Conservation (phyloP, 2,797 vertebrate species). For the Spizella passerina region DNA sequence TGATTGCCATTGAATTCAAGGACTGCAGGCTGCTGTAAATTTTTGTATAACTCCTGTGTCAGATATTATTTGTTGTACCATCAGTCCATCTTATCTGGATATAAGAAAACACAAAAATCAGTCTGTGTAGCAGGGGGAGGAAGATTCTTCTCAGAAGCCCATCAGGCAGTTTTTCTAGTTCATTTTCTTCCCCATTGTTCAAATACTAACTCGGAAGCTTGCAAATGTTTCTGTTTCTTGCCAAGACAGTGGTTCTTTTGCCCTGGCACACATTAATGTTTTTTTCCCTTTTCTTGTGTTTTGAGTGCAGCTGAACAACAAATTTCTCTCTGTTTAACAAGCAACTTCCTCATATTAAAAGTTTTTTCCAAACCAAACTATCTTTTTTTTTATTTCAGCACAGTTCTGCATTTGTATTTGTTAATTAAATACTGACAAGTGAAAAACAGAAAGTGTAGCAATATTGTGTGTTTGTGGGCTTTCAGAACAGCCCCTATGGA, state of each 20-base stretch:
- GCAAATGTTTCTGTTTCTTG: constrained; percentile 59
- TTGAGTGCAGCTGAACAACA: constrained; percentile 63
- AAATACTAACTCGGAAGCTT: constrained; percentile 21
- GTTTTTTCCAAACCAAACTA: neutral
- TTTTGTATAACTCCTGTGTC: neutral
- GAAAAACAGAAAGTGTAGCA: neutral
- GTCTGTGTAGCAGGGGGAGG: neutral
- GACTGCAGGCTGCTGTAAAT: neutral
- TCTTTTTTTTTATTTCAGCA: constrained; percentile 2
- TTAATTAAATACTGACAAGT: neutral
- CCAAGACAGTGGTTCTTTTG: constrained; percentile 54
- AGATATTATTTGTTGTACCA: neutral
- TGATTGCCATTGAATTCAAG: neutral
- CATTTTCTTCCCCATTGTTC: constrained; percentile 54
- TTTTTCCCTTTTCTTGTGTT: constrained; percentile 27
- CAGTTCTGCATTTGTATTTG: neutral
- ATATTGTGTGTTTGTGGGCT: neutral
- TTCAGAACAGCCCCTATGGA: neutral
- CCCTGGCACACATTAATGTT: constrained; percentile 40
- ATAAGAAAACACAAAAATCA: neutral
- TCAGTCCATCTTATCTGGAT: neutral
- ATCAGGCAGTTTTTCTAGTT: constrained; percentile 33
- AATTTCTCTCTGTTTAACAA: constrained; percentile 41
- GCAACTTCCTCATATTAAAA: constrained; percentile 30
- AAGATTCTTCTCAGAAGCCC: neutral